Percentiles rank a stretch among this genome's conserved stretches.
Conservation (phyloP, 1,140 invertebrate species). For the Maconellicoccus hirsutus region DNA sequence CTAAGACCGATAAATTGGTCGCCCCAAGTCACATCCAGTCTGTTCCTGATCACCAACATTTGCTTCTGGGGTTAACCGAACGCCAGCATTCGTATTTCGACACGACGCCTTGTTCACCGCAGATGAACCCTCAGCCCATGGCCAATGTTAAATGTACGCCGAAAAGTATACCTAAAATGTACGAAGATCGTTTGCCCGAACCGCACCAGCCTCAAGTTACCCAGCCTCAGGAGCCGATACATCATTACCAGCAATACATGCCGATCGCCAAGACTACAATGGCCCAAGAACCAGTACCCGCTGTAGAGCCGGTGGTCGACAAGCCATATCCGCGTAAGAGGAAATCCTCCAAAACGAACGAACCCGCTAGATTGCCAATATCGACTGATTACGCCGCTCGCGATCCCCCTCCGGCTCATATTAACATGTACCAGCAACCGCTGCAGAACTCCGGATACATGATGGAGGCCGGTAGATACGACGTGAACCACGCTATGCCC, state of each 20-base stretch:
- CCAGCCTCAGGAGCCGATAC: neutral
- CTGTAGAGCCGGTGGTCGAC: neutral
- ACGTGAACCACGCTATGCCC: neutral
- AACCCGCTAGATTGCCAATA: neutral
- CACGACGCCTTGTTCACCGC: neutral
- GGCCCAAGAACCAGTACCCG: neutral
- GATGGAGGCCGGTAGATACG: neutral
- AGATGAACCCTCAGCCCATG: constrained; percentile 38
- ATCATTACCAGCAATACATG: constrained; percentile 9
- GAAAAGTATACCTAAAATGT: constrained; percentile 52
- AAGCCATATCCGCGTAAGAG: neutral
- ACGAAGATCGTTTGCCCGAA: neutral
- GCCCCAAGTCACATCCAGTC: neutral
- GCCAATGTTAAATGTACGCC: constrained; percentile 54
- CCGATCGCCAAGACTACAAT: neutral
- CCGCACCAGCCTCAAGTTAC: neutral
- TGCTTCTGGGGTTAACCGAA: constrained; percentile 2
- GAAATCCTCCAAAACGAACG: neutral
- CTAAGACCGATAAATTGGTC: neutral
- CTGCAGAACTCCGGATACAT: neutral
- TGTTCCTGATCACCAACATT: constrained; percentile 6
- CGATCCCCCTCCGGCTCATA: neutral
- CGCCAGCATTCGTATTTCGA: constrained; percentile 39
- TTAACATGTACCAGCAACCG: constrained; percentile 11
- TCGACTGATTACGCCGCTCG: neutral